Evolutionary conservation across 2,888 invertebrate species (phyloP).

Genomic region (Pseudoips prasinana): DNA sequence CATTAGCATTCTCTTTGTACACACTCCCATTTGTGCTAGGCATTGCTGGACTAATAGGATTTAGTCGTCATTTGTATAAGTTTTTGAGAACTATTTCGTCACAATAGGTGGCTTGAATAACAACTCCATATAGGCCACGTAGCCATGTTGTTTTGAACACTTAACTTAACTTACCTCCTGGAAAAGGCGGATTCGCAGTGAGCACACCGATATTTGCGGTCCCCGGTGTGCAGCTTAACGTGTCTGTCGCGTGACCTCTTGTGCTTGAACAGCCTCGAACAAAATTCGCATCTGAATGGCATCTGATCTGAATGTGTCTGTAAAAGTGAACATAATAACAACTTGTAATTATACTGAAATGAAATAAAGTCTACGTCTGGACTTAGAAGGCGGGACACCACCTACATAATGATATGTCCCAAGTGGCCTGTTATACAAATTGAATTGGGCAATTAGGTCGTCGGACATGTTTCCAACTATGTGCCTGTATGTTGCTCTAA

Average conservation of each 20-base stretch:
- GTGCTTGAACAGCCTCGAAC: conserved; percentile 96
- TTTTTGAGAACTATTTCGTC: too few species aligned
- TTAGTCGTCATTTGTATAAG: neutral
- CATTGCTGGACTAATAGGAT: conserved; percentile 7
- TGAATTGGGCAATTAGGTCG: too few species aligned
- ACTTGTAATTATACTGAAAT: too few species aligned
- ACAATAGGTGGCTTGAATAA: too few species aligned
- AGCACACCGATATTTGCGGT: conserved; percentile 93
- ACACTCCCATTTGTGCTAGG: conserved; percentile 8
- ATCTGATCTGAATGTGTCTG: conserved; percentile 96
- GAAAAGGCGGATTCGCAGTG: conserved; percentile 97
- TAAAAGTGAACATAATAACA: neutral
- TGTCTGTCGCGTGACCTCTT: conserved; percentile 96
- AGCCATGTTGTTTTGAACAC: neutral
- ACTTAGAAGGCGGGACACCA: too few species aligned
- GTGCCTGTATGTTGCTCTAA: too few species aligned
- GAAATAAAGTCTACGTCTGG: too few species aligned
- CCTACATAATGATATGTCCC: too few species aligned
- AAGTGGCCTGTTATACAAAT: too few species aligned
- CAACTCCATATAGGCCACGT: neutral
- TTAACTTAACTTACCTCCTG: conserved; percentile 85
- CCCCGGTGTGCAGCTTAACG: conserved; percentile 95
- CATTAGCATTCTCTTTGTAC: conserved; percentile 48
- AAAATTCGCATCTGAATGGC: conserved; percentile 96
- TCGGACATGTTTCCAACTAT: too few species aligned